Conservation (phyloP, 1,140 invertebrate species). For the Carcinoscorpius rotundicauda region DNA sequence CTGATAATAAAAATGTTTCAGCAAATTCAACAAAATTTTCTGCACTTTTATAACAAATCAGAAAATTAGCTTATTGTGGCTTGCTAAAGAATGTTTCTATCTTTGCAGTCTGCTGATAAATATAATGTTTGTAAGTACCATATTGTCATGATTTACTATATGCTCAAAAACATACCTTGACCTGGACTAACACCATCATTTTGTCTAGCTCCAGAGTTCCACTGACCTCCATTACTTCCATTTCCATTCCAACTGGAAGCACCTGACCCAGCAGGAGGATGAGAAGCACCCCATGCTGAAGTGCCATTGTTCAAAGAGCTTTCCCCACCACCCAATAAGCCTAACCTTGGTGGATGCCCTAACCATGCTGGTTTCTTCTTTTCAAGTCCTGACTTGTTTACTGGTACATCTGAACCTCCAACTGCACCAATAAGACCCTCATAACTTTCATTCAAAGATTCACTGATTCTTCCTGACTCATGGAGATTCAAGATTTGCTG, state of each 20-base stretch:
- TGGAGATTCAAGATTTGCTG: too few species aligned
- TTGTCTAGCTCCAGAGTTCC: not conserved
- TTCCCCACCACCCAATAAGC: constrained; percentile 60
- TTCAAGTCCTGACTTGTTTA: too few species aligned
- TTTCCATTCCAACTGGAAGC: not conserved
- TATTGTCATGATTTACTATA: too few species aligned
- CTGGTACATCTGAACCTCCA: constrained; percentile 5
- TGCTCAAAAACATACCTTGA: too few species aligned
- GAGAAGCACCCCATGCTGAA: constrained; percentile 37
- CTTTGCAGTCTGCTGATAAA: too few species aligned
- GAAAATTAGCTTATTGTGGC: too few species aligned
- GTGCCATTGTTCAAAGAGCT: constrained; percentile 56
- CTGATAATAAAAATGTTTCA: too few species aligned
- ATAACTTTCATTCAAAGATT: not conserved
- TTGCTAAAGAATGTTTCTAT: too few species aligned
- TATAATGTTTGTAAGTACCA: too few species aligned
- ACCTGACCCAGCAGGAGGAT: constrained; percentile 28
- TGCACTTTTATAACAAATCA: too few species aligned
- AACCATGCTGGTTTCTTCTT: not conserved
- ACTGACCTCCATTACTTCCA: not conserved
- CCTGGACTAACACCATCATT: not conserved
- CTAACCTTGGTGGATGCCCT: constrained; percentile 39
- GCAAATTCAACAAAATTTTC: too few species aligned
- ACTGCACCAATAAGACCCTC: constrained; percentile 6
- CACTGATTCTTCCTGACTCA: too few species aligned